Percentiles rank a stretch among this genome's conserved stretches.
Evolutionary conservation across 2,888 invertebrate genomes (phyloP).

Genomic region (Malthinus flaveolus): DNA sequence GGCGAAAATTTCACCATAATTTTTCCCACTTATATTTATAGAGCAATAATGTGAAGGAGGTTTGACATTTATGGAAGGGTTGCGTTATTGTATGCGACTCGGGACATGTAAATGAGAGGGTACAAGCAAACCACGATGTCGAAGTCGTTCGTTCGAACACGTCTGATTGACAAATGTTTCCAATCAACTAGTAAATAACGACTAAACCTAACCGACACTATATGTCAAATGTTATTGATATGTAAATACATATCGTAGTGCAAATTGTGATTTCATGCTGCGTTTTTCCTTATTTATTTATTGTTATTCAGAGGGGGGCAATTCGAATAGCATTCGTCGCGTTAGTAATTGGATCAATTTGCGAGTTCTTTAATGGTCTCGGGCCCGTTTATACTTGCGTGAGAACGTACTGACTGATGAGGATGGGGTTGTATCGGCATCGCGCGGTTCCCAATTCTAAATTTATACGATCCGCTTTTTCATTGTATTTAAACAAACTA

Average conservation of each 20-base stretch:
- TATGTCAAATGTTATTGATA: constrained; percentile 26
- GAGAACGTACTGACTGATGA: too few relatives aligned
- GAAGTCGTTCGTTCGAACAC: constrained; percentile 26
- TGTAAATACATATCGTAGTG: constrained; percentile 13
- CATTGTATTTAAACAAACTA: too few relatives aligned
- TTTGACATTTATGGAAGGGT: constrained; percentile 33
- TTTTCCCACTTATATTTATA: constrained; percentile 27
- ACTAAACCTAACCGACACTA: constrained; percentile 22
- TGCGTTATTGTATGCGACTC: constrained; percentile 28
- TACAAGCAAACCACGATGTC: constrained; percentile 27
- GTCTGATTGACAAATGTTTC: constrained; percentile 31
- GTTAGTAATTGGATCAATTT: too few relatives aligned
- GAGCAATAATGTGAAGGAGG: constrained; percentile 26
- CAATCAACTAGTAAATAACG: constrained; percentile 29
- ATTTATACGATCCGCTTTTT: too few relatives aligned
- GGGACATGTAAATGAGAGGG: constrained; percentile 30
- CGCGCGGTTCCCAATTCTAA: too few relatives aligned
- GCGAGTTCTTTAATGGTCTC: too few relatives aligned
- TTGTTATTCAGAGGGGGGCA: neutral
- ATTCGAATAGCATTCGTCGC: too few relatives aligned
- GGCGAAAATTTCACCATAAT: constrained; percentile 16
- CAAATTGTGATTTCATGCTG: constrained; percentile 14
- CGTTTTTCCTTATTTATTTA: constrained; percentile 4
- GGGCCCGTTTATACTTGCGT: too few relatives aligned
- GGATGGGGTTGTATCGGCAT: too few relatives aligned